Base-by-base conservation (phyloP, 2,113 vertebrate species). In the Elephantulus edwardii region DNA sequence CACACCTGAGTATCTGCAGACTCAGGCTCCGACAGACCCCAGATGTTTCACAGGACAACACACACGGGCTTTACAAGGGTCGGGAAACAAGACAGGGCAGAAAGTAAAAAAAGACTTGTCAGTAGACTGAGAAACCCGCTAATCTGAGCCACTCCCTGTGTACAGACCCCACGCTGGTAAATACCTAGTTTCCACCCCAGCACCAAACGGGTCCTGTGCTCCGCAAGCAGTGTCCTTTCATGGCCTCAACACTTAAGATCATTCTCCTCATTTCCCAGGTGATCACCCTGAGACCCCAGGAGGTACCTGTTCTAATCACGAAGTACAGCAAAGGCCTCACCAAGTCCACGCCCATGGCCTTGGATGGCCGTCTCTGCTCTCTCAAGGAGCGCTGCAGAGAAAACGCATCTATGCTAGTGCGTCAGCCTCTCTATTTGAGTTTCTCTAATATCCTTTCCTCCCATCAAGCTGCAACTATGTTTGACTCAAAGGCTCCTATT, bases 261-360 rank as follows among this genome's bases (percentile, higher is more conserved):
- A n/a, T n/a, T n/a, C n/a, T 0, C 13, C 35, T 33, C 79, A 17
- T 40, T 64, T 46, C 60, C 79, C 44, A 13, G 11, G 24, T 12
- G 38, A 76, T 52, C 66, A 84, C 40, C 64, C 56, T 16, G 86
- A 70, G 86, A 40, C n/a, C 52, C 74, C 38, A 16, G 52, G 68
- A 74, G 52, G 38, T 19, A 5, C 40, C 40, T 30, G 4, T 3
- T 28, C 2, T 1, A 10, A 60, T 20, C 60, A 77, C 20, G 0
- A 2, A 42, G 40, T 64, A 56, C 1, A 0, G 9, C 9, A 33
- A 42, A 42, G 17, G 26, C 42, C 13, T 26, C 3, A 5, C 33
- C 7, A 1, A 14, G 71, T 22, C 30, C 40, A 8, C 24, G 30
- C 46, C 35, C 28, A 40, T 13, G 2, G 44, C 13, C 54, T 48